phyloP scores from a whole-genome alignment of 2,113 vertebrate genomes.

The Herpetotheres cachinnans region DNA sequence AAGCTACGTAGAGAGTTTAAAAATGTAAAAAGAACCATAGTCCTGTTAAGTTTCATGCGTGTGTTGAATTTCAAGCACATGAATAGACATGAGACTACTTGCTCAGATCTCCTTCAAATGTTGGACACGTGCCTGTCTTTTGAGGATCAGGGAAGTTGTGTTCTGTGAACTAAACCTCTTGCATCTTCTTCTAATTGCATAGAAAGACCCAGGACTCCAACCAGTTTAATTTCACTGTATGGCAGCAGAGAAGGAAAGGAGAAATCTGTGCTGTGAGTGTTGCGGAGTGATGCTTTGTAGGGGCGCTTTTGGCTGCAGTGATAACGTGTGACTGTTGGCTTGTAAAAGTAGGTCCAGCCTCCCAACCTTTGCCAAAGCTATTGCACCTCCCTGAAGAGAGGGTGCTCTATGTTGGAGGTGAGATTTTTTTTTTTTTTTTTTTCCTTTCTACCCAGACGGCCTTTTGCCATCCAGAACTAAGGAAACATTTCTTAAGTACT shows the following conservation, averaged over 20 bases:
- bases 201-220: neutral
- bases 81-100: neutral
- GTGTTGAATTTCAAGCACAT: neutral
- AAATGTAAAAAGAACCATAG: neutral
- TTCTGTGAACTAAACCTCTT: neutral
- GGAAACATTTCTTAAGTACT: neutral
- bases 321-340: rapidly evolving
- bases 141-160: neutral
- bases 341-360: neutral
- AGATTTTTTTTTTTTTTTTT: neutral
- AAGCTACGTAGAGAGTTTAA: neutral
- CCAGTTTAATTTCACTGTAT: neutral
- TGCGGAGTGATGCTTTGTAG: neutral
- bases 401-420: neutral
- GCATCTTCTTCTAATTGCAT: neutral
- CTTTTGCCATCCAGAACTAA: neutral
- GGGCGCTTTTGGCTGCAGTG: neutral
- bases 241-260: neutral
- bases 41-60: neutral
- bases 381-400: neutral
- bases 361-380: neutral
- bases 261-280: neutral
- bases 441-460: neutral
- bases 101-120: neutral
- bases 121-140: rapidly evolving